These are phyloP conservation scores for Phaonia tiefii DNA, from an alignment of 2,888 invertebrate genomes.

Conservation along the genomic window DNA sequence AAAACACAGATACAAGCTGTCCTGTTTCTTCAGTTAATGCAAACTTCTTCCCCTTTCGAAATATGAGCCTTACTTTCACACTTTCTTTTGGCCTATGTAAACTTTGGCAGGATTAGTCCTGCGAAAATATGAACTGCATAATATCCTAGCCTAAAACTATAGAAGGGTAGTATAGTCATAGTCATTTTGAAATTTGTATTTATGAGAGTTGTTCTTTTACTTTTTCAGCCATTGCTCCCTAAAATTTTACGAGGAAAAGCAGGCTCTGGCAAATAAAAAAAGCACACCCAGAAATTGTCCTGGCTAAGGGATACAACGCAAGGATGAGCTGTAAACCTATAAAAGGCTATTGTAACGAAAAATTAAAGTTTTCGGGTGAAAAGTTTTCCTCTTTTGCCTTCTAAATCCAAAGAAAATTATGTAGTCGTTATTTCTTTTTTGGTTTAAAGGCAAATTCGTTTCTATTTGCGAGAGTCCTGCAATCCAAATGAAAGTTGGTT, in stretches of 20 bases:
- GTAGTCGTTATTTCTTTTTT: conserved; percentile 27
- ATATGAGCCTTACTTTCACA: conserved; percentile 55
- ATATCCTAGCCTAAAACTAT: conserved; percentile 55
- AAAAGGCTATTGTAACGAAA: conserved; percentile 56
- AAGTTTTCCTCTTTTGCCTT: conserved; percentile 17
- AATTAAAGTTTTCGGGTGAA: conserved; percentile 55
- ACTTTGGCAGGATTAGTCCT: not conserved
- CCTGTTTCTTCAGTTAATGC: conserved; percentile 35
- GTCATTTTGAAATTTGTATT: conserved; percentile 64
- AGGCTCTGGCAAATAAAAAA: conserved; percentile 36
- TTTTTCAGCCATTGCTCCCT: not conserved
- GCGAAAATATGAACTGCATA: conserved; percentile 58
- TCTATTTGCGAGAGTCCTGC: conserved; percentile 22
- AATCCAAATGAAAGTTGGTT: conserved; percentile 44
- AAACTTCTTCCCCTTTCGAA: conserved; percentile 51
- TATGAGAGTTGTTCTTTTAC: conserved; percentile 55
- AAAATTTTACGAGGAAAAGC: not conserved
- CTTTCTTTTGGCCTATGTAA: not conserved
- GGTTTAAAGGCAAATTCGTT: conserved; percentile 61
- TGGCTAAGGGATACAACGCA: not conserved
- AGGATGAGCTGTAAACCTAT: conserved; percentile 44
- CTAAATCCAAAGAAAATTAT: conserved; percentile 41
- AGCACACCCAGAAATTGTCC: conserved; percentile 29
- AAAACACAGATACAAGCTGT: not conserved
- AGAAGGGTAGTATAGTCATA: not conserved